Conservation (phyloP, 2,888 invertebrate genomes). For the Diarsia brunnea region DNA sequence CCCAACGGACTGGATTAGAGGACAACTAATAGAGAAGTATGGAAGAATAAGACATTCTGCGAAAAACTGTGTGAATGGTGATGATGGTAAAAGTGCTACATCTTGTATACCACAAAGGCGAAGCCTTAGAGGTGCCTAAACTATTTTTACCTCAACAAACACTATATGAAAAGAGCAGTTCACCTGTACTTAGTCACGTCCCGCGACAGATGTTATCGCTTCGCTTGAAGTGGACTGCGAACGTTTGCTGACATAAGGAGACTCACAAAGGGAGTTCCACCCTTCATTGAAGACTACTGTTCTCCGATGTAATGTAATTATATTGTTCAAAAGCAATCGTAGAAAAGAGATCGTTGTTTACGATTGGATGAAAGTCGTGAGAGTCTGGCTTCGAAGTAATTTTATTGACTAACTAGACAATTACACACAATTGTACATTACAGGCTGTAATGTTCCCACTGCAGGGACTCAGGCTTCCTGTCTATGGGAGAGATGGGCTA, state of each 20-base stretch:
- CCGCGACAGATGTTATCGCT: conserved; percentile 47
- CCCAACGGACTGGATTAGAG: too few relatives aligned
- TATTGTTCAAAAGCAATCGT: not conserved
- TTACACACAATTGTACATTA: too few relatives aligned
- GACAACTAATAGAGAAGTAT: too few relatives aligned
- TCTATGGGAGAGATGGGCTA: too few relatives aligned
- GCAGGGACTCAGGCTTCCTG: too few relatives aligned
- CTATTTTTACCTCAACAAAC: conserved; percentile 23
- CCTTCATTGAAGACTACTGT: conserved; percentile 19
- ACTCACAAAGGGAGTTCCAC: not conserved
- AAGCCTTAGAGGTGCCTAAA: not conserved
- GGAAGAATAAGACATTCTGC: too few relatives aligned
- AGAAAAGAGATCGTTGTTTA: not conserved
- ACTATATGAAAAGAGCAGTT: conserved; percentile 25
- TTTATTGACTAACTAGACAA: not conserved
- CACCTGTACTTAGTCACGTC: conserved; percentile 46
- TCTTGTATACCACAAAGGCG: not conserved
- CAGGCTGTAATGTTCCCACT: too few relatives aligned
- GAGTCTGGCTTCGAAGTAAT: not conserved
- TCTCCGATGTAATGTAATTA: conserved; percentile 30
- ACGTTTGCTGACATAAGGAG: conserved; percentile 38
- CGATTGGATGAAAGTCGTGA: not conserved
- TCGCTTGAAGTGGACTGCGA: conserved; percentile 34
- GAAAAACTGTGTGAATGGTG: too few relatives aligned
- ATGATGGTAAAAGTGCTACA: not conserved